Base-by-base conservation (phyloP, 2,113 vertebrate genomes). In the Scortum barcoo region DNA sequence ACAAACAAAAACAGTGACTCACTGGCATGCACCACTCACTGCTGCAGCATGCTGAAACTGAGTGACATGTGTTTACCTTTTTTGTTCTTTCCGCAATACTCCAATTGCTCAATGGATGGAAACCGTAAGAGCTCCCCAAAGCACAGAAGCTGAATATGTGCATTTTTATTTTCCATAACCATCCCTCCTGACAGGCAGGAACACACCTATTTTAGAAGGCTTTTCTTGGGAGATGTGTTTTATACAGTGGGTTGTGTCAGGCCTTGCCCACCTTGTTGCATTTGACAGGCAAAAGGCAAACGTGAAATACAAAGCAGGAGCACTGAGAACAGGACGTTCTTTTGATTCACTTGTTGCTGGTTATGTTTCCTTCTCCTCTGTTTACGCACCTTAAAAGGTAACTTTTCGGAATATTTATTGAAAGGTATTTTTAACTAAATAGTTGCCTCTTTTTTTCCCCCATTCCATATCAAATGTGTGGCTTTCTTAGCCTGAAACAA, bases 41-140 rank as follows among this genome's bases (percentile, higher is more conserved):
- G 48, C 72, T 79, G 77, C 80, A 81, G 75, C 81, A 65, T 77
- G 66, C 81, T 84, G 62, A 83, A 86, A 67, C 71, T 85, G 91
- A 92, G 65, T 91, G 91, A 89, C 88, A 84, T 74, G 83, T 90
- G 90, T 92, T 93, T 91, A 90, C 87, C 72, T 81, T 82, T 86
- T 88, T 67, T 80, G 58, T 86, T 90, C 79, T 76, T 65, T 88
- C 66, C 74, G 77, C 56, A n/a, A 85, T 58, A 62, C 86, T 81
- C 71, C 85, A 91, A 92, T 93, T 90, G 84, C 80, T 90, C 85
- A 81, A 48, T 72, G 82, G 89, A 71, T 78, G 80, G 84, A 90
- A 85, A 81, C 76, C 61, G 57, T 74, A 86, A 90, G 80, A 86
- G 85, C 76, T 89, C 83, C 79, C 84, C 56, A 78, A 85, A 88